phyloP scores from a whole-genome alignment of 2,888 invertebrate genomes.

The Nemurella pictetii region DNA sequence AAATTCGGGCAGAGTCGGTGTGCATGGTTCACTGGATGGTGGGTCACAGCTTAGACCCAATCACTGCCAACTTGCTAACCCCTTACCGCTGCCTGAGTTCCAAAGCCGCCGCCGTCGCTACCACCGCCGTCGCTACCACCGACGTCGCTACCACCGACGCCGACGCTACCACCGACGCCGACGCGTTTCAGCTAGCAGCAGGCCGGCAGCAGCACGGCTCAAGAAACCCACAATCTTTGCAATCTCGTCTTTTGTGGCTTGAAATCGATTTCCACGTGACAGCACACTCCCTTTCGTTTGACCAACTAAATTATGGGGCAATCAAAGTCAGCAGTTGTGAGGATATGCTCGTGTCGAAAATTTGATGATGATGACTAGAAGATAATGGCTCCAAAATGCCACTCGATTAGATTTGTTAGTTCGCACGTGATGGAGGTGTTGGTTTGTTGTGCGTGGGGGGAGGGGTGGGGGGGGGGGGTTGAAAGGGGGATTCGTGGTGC shows the following conservation, averaged over 20 bases:
- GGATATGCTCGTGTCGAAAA: background rate
- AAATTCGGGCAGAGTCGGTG: background rate
- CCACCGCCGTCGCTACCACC: no score
- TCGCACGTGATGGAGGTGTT: background rate
- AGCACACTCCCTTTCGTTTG: slow-evolving; percentile 16
- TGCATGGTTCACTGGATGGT: background rate
- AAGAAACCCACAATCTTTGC: slow-evolving; percentile 27
- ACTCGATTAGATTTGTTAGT: slow-evolving; percentile 1
- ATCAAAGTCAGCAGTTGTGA: slow-evolving; percentile 25
- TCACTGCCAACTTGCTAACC: slow-evolving; percentile 9
- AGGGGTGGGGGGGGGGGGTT: no score
- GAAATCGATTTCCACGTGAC: slow-evolving; percentile 23
- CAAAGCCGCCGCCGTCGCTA: background rate
- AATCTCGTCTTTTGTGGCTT: slow-evolving; percentile 17
- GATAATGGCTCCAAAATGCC: slow-evolving; percentile 26
- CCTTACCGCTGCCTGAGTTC: background rate
- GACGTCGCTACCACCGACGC: no score
- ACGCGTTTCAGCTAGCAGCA: background rate
- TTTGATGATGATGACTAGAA: background rate
- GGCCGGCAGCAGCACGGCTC: background rate
- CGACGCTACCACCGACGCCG: no score
- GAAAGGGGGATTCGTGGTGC: background rate
- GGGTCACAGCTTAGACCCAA: slow-evolving; percentile 20
- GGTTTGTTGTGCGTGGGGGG: background rate
- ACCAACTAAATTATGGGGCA: slow-evolving; percentile 31